Percentiles rank a stretch among this genome's conserved stretches.
These are phyloP conservation scores for Cephonodes hylas DNA, from an alignment of 2,888 invertebrate species.

Conservation along the genomic window DNA sequence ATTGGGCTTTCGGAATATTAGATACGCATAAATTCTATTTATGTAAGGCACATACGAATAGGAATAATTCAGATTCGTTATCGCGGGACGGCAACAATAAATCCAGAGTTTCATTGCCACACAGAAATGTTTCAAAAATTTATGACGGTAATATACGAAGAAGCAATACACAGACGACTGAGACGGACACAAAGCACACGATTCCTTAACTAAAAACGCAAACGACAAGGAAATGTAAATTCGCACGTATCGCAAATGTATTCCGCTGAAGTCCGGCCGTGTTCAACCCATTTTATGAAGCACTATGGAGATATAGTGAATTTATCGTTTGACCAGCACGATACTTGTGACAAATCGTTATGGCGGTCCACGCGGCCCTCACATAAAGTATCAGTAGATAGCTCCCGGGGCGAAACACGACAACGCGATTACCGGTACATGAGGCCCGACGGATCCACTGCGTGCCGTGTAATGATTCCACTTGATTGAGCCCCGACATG, in stretches of 20 bases:
- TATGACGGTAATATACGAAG: not conserved
- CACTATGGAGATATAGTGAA: slow-evolving; percentile 20
- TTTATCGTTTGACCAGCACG: slow-evolving; percentile 25
- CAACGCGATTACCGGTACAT: slow-evolving; percentile 56
- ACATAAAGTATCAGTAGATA: slow-evolving; percentile 52
- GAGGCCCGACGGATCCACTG: slow-evolving; percentile 19
- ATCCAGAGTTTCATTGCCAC: not conserved
- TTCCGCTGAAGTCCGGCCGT: slow-evolving; percentile 10
- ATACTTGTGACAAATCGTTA: slow-evolving; percentile 65
- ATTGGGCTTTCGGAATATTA: not conserved
- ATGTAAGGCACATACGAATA: not conserved
- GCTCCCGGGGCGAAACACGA: slow-evolving; percentile 66
- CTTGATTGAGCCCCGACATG: slow-evolving; percentile 9
- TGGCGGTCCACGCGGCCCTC: slow-evolving; percentile 31
- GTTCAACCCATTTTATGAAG: slow-evolving; percentile 16
- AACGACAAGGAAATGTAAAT: slow-evolving; percentile 4
- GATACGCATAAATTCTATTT: not conserved
- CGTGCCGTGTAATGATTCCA: slow-evolving; percentile 15
- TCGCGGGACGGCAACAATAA: not conserved
- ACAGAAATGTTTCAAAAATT: not conserved
- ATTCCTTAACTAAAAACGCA: not conserved
- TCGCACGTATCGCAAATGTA: slow-evolving; percentile 13
- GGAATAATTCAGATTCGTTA: not conserved
- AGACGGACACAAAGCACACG: not conserved
- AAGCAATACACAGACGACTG: not conserved